Percentiles rank a stretch among this genome's conserved stretches.
phyloP scores from a whole-genome alignment of 2,113 vertebrate genomes.

The Pelvicachromis taeniatus region DNA sequence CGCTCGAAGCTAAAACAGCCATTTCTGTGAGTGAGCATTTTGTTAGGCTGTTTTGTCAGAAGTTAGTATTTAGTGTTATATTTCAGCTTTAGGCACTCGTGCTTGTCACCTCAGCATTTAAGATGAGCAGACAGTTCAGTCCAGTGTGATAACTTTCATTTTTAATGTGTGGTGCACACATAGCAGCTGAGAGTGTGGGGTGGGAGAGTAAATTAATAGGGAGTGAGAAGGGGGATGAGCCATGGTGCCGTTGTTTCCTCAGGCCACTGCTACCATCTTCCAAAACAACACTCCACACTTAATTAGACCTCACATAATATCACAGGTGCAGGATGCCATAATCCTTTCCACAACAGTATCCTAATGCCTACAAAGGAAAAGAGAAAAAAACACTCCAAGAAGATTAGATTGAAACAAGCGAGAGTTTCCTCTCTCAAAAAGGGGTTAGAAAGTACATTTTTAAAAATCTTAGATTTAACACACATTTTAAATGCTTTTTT shows the following conservation, averaged over 20 bases:
- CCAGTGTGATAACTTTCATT: neutral
- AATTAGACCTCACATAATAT: slow-evolving; percentile 1
- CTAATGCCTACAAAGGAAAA: neutral
- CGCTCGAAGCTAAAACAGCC: neutral
- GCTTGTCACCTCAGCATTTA: neutral
- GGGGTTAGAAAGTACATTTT: neutral
- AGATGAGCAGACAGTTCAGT: neutral
- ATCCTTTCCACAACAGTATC: neutral
- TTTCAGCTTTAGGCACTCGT: neutral
- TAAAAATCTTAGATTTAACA: neutral
- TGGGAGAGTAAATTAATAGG: neutral
- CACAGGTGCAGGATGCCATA: neutral
- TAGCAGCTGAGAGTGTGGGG: neutral
- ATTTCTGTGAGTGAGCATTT: neutral
- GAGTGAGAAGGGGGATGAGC: neutral
- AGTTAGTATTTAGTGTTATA: neutral
- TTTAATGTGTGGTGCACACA: neutral
- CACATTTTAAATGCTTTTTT: neutral
- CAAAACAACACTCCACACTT: neutral
- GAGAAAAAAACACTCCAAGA: neutral
- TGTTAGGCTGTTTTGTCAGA: neutral
- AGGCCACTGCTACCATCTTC: neutral
- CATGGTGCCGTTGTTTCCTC: slow-evolving; percentile 2
- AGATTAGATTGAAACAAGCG: neutral
- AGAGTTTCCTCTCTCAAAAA: neutral